Percentiles rank a stretch among this genome's conserved stretches.
phyloP scores from a whole-genome alignment of 2,113 vertebrate genomes.

The Poeciliopsis prolifica region DNA sequence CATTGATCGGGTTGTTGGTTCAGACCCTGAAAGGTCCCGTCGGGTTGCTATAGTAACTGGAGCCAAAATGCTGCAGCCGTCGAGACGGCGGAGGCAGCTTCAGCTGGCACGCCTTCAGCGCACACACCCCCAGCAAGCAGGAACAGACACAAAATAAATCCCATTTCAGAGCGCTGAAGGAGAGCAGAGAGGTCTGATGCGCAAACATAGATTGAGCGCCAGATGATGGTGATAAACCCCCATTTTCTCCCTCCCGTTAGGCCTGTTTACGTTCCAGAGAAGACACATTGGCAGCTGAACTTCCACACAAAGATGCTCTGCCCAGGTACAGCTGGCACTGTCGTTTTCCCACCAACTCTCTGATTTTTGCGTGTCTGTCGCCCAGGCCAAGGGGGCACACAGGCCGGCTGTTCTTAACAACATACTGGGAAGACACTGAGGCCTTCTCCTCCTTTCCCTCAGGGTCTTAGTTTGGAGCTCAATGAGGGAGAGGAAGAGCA shows the following conservation, averaged over 20 bases:
- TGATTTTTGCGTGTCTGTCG: constrained; percentile 22
- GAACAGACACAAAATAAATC: constrained; percentile 63
- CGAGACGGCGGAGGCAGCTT: constrained; percentile 58
- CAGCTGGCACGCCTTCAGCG: constrained; percentile 45
- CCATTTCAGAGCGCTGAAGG: constrained; percentile 54
- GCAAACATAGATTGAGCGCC: constrained; percentile 33
- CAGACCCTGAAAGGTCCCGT: constrained; percentile 65
- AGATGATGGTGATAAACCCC: constrained; percentile 11
- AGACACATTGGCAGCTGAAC: constrained; percentile 36
- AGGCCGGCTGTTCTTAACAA: constrained; percentile 61
- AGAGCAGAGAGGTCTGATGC: constrained; percentile 29
- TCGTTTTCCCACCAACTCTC: constrained; percentile 28
- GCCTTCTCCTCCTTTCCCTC: constrained; percentile 26
- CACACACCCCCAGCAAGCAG: constrained; percentile 58
- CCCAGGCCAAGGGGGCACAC: constrained; percentile 75
- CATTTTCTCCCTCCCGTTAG: background rate
- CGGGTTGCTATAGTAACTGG: constrained; percentile 73
- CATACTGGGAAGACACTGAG: constrained; percentile 31
- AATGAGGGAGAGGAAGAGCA: constrained; percentile 29
- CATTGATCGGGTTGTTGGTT: constrained; percentile 52
- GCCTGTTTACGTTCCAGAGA: background rate
- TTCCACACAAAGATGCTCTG: background rate
- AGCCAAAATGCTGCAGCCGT: constrained; percentile 73
- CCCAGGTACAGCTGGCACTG: constrained; percentile 37
- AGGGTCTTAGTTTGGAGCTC: constrained; percentile 41